Percentiles rank a stretch among this genome's conserved stretches.
phyloP scores from a whole-genome alignment of 2,888 invertebrate genomes.

The Odiellus spinosus region DNA sequence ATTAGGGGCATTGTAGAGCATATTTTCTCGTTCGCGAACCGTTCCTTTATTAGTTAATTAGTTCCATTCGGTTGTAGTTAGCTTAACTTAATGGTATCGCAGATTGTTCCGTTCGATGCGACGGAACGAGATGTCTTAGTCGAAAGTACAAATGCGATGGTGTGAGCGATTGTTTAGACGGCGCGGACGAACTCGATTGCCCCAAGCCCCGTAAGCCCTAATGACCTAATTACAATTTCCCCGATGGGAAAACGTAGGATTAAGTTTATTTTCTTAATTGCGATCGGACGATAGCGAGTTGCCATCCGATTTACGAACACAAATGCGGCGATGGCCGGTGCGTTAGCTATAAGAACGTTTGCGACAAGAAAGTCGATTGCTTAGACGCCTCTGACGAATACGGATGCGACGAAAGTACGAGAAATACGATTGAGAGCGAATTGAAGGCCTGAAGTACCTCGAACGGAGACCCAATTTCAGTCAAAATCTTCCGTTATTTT shows the following conservation, averaged over 20 bases:
- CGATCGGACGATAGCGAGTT: too few species aligned
- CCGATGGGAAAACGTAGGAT: too few species aligned
- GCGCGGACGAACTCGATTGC: constrained; percentile 21
- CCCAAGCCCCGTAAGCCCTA: too few species aligned
- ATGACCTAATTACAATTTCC: too few species aligned
- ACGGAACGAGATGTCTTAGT: too few species aligned
- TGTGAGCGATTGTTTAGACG: constrained; percentile 12
- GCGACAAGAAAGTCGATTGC: constrained; percentile 32
- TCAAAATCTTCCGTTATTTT: background rate
- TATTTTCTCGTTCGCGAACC: too few species aligned
- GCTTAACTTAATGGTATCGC: too few species aligned
- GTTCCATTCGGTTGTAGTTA: too few species aligned
- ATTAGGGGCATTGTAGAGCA: too few species aligned
- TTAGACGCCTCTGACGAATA: constrained; percentile 56
- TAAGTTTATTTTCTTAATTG: too few species aligned
- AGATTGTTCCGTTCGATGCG: too few species aligned
- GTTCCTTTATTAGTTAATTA: too few species aligned
- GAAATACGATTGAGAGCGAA: background rate
- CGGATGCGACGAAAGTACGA: constrained; percentile 38
- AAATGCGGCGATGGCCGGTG: constrained; percentile 35
- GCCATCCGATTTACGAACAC: constrained; percentile 10
- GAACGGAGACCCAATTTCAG: background rate
- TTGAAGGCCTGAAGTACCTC: background rate
- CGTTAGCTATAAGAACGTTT: constrained; percentile 23
- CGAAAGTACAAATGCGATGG: constrained; percentile 32